Evolutionary conservation across 2,888 invertebrate genomes (phyloP).

Genomic region (Schizaphis graminum): DNA sequence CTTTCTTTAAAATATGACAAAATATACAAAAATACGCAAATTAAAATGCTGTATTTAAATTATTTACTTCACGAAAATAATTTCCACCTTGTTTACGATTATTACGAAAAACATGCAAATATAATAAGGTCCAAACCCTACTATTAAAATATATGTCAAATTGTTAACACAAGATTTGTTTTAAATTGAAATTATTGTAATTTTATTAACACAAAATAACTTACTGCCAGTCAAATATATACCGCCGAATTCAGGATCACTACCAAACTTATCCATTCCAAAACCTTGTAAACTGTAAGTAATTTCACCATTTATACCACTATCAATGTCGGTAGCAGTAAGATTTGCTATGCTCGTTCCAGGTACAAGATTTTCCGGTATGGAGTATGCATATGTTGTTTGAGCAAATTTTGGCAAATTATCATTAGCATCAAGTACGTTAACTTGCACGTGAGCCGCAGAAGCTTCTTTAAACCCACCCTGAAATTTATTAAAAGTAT

Average conservation of each 20-base stretch:
- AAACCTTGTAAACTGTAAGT: slow-evolving; percentile 84
- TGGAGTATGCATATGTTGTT: slow-evolving; percentile 76
- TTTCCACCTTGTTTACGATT: no score
- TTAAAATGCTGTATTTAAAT: no score
- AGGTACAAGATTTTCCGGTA: slow-evolving; percentile 77
- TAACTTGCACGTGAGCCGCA: slow-evolving; percentile 71
- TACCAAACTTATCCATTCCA: slow-evolving; percentile 82
- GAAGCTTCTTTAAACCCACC: slow-evolving; percentile 68
- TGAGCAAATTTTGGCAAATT: slow-evolving; percentile 81
- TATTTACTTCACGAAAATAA: no score
- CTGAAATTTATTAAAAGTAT: slow-evolving; percentile 50
- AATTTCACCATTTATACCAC: slow-evolving; percentile 80
- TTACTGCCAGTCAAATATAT: slow-evolving; percentile 74
- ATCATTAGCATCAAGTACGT: slow-evolving; percentile 84
- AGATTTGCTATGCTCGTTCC: slow-evolving; percentile 78
- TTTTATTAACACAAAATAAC: slow-evolving; percentile 51
- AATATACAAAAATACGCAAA: no score
- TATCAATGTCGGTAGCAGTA: slow-evolving; percentile 81
- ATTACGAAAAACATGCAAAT: no score
- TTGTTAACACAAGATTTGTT: neutral
- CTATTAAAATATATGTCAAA: neutral
- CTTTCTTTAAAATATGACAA: no score
- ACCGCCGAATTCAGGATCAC: slow-evolving; percentile 78
- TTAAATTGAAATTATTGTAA: neutral
- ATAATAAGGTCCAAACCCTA: no score